Percentiles rank a stretch among this genome's conserved stretches.
Evolutionary conservation across 2,888 invertebrate species (phyloP).

Genomic region (Aporophyla nigra): DNA sequence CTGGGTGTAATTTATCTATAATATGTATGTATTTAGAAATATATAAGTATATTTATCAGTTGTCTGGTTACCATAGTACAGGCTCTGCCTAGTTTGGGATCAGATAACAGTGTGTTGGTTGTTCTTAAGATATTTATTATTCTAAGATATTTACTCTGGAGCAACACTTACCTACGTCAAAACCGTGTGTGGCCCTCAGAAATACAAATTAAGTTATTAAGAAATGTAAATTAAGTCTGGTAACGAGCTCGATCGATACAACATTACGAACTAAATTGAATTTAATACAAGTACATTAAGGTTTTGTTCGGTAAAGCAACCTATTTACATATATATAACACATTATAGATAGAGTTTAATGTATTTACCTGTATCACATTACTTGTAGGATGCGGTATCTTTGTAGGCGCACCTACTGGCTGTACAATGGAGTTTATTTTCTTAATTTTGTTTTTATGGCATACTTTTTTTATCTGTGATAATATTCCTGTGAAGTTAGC

Average conservation of each 20-base stretch:
- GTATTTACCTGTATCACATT: constrained; percentile 40
- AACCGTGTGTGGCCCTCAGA: constrained; percentile 42
- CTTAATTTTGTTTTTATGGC: background rate
- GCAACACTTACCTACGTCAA: background rate
- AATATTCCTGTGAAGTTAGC: too few species aligned
- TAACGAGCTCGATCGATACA: constrained; percentile 44
- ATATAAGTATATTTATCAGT: too few species aligned
- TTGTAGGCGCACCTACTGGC: background rate
- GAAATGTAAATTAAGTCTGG: constrained; percentile 51
- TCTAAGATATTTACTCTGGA: too few species aligned
- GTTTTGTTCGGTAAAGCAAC: constrained; percentile 46
- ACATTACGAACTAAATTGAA: constrained; percentile 48
- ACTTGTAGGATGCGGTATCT: constrained; percentile 25
- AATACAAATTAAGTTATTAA: constrained; percentile 54
- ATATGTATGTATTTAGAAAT: too few species aligned
- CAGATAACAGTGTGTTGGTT: too few species aligned
- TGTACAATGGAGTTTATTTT: background rate
- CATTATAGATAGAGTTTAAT: constrained; percentile 45
- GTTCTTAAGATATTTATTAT: too few species aligned
- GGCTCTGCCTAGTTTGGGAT: too few species aligned
- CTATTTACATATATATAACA: constrained; percentile 62
- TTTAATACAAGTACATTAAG: constrained; percentile 46
- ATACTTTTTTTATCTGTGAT: too few species aligned
- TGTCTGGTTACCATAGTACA: too few species aligned
- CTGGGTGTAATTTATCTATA: too few species aligned